Base-by-base conservation (phyloP, 1,140 invertebrate genomes). In the Cydia amplana region DNA sequence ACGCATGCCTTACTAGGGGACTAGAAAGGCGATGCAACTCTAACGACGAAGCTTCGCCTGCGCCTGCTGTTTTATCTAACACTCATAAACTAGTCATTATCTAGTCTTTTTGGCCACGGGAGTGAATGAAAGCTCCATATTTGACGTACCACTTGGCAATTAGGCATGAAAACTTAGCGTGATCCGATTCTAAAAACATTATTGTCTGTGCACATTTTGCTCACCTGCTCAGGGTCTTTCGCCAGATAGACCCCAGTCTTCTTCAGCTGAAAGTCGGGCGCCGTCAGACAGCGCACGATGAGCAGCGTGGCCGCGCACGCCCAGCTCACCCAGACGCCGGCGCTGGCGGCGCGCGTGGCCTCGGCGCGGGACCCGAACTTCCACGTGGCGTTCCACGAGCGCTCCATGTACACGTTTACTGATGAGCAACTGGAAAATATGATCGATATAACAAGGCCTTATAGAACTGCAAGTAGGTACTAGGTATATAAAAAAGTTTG, bases 301-400 rank as follows among this genome's bases (percentile, higher is more conserved):
- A 92, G 80, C 40, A 92, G 76, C 6, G 87, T 86, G 64, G 83
- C 82, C 10, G 83, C 89, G 77, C 83, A 85, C 0, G 88, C 87
- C 90, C 90, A 92, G 80, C 82, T 80, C 9, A 80, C 89, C 87
- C 85, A 88, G 67, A 85, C 84, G 64, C 81, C 90, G 0, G 89
- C 90, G 78, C 85, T 80, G 6, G 84, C 83, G 7, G 85, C 88
- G 0, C 89, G 82, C 20, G 85, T 82, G 2, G 83, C 83, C 9
- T 78, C 76, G 46, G 78, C 82, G 0, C 88, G 83, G 0, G 74
- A 80, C 3, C 87, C 83, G 60, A 89, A 81, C 0, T 78, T 65
- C 90, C 87, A 89, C 23, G 81, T 20, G 20, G 78, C 73, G 63
- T 80, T 80, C 82, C 81, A 83, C 0, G 83, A 76, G 0, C 51